phyloP scores from a whole-genome alignment of 1,140 invertebrate genomes.

The Heliconius hermathena region DNA sequence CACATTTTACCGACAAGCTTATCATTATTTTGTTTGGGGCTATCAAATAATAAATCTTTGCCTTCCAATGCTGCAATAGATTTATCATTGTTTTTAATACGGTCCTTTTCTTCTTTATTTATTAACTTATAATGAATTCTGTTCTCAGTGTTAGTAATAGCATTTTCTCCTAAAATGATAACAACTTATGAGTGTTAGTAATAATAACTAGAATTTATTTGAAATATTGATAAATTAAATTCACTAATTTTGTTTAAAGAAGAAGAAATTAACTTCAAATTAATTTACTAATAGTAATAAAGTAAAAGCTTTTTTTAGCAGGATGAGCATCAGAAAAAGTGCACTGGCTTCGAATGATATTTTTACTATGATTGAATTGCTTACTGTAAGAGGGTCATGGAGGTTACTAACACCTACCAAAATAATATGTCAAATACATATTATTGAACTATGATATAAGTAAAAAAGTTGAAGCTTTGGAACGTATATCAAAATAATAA shows the following conservation, averaged over 20 bases:
- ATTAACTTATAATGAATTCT: slow-evolving; percentile 61
- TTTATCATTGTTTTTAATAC: slow-evolving; percentile 75
- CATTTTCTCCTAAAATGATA: slow-evolving; percentile 61
- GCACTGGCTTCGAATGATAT: too few species aligned
- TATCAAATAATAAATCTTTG: slow-evolving; percentile 67
- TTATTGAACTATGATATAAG: too few species aligned
- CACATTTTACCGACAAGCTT: slow-evolving; percentile 61
- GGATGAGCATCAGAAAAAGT: too few species aligned
- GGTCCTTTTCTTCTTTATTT: slow-evolving; percentile 65
- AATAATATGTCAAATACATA: too few species aligned
- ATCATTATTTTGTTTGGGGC: slow-evolving; percentile 46
- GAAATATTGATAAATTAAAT: background rate
- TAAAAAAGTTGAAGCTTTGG: too few species aligned
- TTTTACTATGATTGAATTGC: too few species aligned
- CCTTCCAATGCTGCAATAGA: slow-evolving; percentile 71
- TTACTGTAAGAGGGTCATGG: too few species aligned
- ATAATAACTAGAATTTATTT: background rate
- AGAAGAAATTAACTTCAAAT: background rate
- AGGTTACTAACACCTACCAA: too few species aligned
- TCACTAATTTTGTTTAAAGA: background rate
- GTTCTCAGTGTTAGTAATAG: slow-evolving; percentile 49
- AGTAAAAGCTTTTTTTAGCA: too few species aligned
- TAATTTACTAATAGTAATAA: too few species aligned
- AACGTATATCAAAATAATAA: too few species aligned
- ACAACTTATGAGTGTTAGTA: slow-evolving; percentile 7